Evolutionary conservation across 1,140 invertebrate species (phyloP), one percentile per base, ranked within the genome.

Genomic region (Rhizoglyphus robini): DNA sequence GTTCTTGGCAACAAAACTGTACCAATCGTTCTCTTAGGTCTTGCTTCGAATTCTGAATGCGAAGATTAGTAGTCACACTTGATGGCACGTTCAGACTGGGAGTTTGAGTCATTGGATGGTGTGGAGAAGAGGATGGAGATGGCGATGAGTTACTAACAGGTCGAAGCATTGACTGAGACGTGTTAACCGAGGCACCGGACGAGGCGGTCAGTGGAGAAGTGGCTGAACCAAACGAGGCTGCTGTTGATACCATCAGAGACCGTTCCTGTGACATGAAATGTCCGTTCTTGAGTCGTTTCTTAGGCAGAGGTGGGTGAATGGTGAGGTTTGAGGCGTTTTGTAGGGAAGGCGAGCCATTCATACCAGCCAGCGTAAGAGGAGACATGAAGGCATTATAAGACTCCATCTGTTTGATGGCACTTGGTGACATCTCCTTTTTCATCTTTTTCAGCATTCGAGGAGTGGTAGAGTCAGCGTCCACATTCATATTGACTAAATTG

Each of bases 1-100:
- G 46, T 47, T 68, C 67, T 38, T 57, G 18, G 36, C 34, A 61
- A 47, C 67, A 68, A 34, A 68, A 68, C 27, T 48, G 38, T n/a
- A 68, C 34, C 4, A 65, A 2, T 36, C 34, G 8, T 49, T 68
- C 62, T 15, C 63, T 3, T 18, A 68, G 46, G 18, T 68, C 67
- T 30, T 20, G 5, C 31, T 67, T 66, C n/a, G 34, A 15, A 61
- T 67, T 49, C 1, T 32, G 8, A 27, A 59, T 41, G 18, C 4
- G 49, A 27, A n/a, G 4, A 13, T 65, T 3, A 20, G 46, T 11
- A 32, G 13, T 41, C 20, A 41, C 25, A 13, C 29, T 54, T 18
- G 3, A 48, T 27, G 38, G 15, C 23, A 27, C 41, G 23, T 64
- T 48, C n/a, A 27, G 23, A 2, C 2, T 60, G 3, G 58, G 13